These are phyloP conservation scores for Zoanthus gigantus DNA, from an alignment of 92 coral and sea anemone species.

Conservation along the genomic window DNA sequence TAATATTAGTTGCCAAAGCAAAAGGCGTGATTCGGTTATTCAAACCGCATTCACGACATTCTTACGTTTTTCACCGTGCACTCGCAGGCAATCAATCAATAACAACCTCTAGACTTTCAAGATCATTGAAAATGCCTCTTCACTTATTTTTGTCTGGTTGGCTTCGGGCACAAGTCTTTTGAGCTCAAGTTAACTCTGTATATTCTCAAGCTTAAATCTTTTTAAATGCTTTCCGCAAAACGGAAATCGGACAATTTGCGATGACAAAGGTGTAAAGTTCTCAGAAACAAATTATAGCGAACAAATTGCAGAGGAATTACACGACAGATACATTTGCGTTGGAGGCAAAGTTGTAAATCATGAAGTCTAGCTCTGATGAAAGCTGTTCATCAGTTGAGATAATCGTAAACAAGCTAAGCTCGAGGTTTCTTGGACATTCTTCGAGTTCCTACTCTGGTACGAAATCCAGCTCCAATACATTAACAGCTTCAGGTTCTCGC, in stretches of 20 bases:
- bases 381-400: conserved; percentile 30
- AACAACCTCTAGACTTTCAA: background rate
- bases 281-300: conserved; percentile 1
- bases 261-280: conserved; percentile 12
- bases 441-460: conserved; percentile 3
- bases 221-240: conserved; percentile 13
- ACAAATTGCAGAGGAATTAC: conserved; percentile 19
- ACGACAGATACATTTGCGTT: background rate
- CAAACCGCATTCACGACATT: conserved; percentile 26
- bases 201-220: background rate
- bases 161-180: conserved; percentile 11
- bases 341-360: background rate
- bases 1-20: background rate
- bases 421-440: conserved; percentile 20
- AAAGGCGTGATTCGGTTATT: conserved; percentile 20
- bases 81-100: conserved; percentile 22
- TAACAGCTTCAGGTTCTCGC: background rate
- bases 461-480: background rate
- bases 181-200: background rate
- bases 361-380: conserved; percentile 15
- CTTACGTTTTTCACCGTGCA: background rate
- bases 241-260: conserved; percentile 31
- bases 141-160: background rate
- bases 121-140: conserved; percentile 11
- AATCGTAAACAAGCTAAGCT: background rate